Evolutionary conservation across 2,113 vertebrate genomes (phyloP).

Genomic region (Semicossyphus pulcher): DNA sequence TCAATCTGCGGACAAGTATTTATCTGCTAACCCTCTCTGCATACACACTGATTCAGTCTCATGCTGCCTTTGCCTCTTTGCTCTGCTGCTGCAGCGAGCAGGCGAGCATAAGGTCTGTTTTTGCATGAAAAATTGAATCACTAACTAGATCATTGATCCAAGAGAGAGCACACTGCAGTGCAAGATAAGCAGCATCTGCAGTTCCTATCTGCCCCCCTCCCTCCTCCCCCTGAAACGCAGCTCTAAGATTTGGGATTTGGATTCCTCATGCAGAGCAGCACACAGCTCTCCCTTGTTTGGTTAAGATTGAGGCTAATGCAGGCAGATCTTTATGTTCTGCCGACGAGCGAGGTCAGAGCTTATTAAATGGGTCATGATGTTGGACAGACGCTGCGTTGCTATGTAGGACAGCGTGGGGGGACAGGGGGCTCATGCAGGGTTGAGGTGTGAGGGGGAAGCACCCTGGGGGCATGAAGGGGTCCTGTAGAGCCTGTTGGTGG

Average conservation of each 20-base stretch:
- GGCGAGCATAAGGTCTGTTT: conserved; percentile 18
- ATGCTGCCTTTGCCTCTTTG: conserved; percentile 8
- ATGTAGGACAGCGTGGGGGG: conserved; percentile 67
- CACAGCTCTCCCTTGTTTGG: conserved; percentile 14
- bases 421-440: conserved; percentile 29
- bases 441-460: conserved; percentile 38
- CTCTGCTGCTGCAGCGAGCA: conserved; percentile 33
- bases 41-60: not conserved
- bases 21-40: not conserved
- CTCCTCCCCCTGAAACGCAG: conserved; percentile 20
- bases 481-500: conserved; percentile 22
- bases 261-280: conserved; percentile 3
- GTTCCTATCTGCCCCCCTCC: conserved; percentile 9
- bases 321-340: conserved; percentile 60
- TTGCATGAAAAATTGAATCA: conserved; percentile 52
- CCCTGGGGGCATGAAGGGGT: conserved; percentile 10
- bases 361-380: conserved; percentile 68
- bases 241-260: not conserved
- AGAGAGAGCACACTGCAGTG: conserved; percentile 45
- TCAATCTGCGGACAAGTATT: conserved; percentile 12
- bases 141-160: conserved; percentile 64
- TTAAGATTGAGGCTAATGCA: conserved; percentile 56
- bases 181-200: conserved; percentile 62
- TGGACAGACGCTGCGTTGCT: conserved; percentile 66
- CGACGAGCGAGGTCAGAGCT: conserved; percentile 40